Conservation (phyloP, 2,797 vertebrate genomes). For the Acipenser ruthenus region DNA sequence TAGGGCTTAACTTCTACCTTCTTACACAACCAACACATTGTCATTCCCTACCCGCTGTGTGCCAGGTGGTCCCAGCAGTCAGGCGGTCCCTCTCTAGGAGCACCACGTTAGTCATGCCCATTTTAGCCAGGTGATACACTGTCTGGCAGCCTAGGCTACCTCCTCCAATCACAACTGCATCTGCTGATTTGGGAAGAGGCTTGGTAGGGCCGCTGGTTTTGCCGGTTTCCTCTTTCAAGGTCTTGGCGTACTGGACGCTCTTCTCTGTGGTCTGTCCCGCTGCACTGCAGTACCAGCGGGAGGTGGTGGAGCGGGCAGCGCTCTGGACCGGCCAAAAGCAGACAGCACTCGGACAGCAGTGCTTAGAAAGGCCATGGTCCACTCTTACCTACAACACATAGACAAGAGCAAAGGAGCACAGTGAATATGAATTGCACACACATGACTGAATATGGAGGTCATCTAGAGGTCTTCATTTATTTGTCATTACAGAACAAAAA, state of each 20-base stretch:
- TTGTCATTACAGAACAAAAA: background rate
- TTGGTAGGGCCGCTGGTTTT: constrained; percentile 54
- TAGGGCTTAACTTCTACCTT: too few species aligned
- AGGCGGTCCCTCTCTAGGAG: constrained; percentile 84
- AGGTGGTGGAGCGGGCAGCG: constrained; percentile 27
- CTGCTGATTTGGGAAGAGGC: constrained; percentile 62
- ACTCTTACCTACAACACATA: constrained; percentile 19
- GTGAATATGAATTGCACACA: background rate
- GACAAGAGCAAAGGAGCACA: background rate
- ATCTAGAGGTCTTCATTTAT: background rate
- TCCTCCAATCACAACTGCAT: constrained; percentile 84
- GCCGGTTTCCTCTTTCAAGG: constrained; percentile 56
- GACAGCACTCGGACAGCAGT: constrained; percentile 23
- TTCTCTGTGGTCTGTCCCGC: constrained; percentile 52
- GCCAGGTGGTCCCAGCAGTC: constrained; percentile 94
- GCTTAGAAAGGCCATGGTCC: constrained; percentile 53
- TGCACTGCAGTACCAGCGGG: constrained; percentile 40
- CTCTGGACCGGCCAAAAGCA: constrained; percentile 23
- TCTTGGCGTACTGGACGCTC: constrained; percentile 73
- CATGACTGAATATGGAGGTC: background rate
- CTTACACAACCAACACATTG: too few species aligned
- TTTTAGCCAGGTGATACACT: constrained; percentile 83
- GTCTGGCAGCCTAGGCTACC: constrained; percentile 95
- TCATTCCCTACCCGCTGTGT: constrained; percentile 76
- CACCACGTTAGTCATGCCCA: constrained; percentile 70